These are phyloP conservation scores for Syrmaticus mikado DNA, from an alignment of 2,113 vertebrate genomes.

Conservation along the genomic window DNA sequence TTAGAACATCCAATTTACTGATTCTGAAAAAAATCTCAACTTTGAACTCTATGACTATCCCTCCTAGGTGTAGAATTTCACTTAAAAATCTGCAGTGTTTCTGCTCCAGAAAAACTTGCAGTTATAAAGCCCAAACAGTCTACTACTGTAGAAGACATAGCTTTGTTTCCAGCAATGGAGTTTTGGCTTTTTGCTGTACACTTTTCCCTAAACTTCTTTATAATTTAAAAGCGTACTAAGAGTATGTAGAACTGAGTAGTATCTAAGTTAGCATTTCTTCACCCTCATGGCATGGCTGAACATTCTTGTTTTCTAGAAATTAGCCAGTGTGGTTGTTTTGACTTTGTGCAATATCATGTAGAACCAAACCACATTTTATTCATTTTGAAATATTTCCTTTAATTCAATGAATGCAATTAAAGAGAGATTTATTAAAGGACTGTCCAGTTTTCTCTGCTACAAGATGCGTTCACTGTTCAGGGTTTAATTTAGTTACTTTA, in stretches of 20 bases:
- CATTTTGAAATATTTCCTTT: neutral
- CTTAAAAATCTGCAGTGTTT: neutral
- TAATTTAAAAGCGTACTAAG: neutral
- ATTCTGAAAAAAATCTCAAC: neutral
- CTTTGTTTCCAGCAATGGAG: neutral
- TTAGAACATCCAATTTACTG: neutral
- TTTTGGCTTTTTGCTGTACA: neutral
- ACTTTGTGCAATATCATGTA: neutral
- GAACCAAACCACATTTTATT: neutral
- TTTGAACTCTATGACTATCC: neutral
- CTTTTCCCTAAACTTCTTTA: neutral
- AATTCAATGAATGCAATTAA: neutral
- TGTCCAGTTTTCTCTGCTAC: neutral
- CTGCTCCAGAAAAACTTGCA: neutral
- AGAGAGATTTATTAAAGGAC: neutral
- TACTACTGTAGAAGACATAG: accelerated
- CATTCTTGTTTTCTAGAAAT: neutral
- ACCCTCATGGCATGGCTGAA: neutral
- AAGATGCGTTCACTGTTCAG: neutral
- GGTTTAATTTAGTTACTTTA: neutral
- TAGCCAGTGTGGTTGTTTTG: neutral
- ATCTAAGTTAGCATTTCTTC: neutral
- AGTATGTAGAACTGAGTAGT: accelerated
- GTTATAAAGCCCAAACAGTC: neutral
- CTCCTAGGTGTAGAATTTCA: neutral